Evolutionary conservation across 2,888 invertebrate species (phyloP).

Genomic region (Keiferia lycopersicella): DNA sequence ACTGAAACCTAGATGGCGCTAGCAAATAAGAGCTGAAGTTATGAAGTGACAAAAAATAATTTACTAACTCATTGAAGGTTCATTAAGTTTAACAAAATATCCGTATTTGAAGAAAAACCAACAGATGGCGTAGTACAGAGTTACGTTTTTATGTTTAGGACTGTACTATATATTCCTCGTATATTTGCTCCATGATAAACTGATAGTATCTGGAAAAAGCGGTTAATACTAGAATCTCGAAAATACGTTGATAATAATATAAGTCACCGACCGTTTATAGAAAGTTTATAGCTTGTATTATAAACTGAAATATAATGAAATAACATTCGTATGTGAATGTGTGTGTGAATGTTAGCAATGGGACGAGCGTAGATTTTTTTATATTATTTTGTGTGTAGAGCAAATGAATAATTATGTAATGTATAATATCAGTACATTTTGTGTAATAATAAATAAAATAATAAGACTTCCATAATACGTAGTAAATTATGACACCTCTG

Average conservation of each 20-base stretch:
- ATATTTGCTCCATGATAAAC: too few relatives aligned
- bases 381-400: conserved; percentile 42
- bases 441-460: conserved; percentile 59
- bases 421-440: conserved; percentile 56
- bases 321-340: conserved; percentile 45
- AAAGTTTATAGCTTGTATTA: conserved; percentile 69
- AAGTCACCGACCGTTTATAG: conserved; percentile 59
- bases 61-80: too few relatives aligned
- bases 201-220: conserved; percentile 25
- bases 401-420: conserved; percentile 44
- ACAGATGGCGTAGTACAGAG: too few relatives aligned
- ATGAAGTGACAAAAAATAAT: too few relatives aligned
- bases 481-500: conserved; percentile 29
- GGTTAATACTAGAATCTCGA: conserved; percentile 51
- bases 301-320: conserved; percentile 67
- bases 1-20: too few relatives aligned
- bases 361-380: conserved; percentile 51
- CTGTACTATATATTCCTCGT: too few relatives aligned
- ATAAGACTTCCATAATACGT: conserved; percentile 41
- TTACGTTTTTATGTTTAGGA: too few relatives aligned
- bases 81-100: too few relatives aligned
- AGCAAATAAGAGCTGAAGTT: too few relatives aligned
- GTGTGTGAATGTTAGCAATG: conserved; percentile 43
- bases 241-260: conserved; percentile 45
- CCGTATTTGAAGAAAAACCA: too few relatives aligned